Base-by-base conservation (phyloP, 2,888 invertebrate genomes). In the Laspeyria flexula region DNA sequence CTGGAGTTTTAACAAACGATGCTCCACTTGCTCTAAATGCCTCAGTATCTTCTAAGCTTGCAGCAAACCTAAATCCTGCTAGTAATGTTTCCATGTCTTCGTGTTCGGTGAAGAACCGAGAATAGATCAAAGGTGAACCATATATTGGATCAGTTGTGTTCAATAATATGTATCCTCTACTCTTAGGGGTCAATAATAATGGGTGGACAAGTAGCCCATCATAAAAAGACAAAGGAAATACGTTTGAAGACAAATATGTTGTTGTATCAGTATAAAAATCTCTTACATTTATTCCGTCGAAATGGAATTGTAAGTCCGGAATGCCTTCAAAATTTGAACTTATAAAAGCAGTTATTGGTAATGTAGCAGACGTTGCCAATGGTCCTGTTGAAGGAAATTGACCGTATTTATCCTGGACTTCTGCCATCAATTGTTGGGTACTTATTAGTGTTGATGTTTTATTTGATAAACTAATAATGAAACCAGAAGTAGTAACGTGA, bases 111-210 rank as follows among this genome's bases (percentile, higher is more conserved):
- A 95, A 95, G 46, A 94, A 95, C 61, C 94, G 94, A 0, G 97
- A 94, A 71, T 95, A 95, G 60, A 97, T 95, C 45, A 95, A 81
- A 0, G 97, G 97, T 40, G 93, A 92, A 0, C 96, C 95, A 74
- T 93, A 94, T 43, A 94, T 75, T 0, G 97, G 97, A 85, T 97
- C 94, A 0, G 94, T 94, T 0, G 93, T 86, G 65, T 95, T 95
- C 1, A 97, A 82, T 50, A 90, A 71, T 10, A 96, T 77, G 39
- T 85, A 90, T 0, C 96, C 96, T 77, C 94, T 87, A 61, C 95
- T 96, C 73, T 93, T 93, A 0, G 96, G 96, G 34, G 88, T 85
- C 15, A 96, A 75, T 4, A 96, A 73, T 40, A 95, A 93, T 0
- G 96, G 95, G 45, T 95, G 90, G 0, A 94, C 88, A 58, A 93